Evolutionary conservation across 1,140 invertebrate species (phyloP), one percentile per base, ranked within the genome.

Genomic region (Riptortus pedestris): DNA sequence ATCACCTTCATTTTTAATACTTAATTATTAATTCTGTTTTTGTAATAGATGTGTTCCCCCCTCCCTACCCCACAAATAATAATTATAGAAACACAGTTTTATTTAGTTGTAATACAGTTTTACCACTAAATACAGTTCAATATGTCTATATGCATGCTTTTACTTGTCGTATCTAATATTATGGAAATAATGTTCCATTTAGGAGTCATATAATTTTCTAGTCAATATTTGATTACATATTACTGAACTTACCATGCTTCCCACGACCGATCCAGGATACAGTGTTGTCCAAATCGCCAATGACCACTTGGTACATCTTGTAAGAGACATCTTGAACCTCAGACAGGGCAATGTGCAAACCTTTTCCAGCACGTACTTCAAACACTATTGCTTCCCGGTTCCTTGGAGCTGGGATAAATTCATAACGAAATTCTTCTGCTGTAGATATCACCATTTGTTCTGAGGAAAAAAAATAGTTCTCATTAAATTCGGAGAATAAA

Each of bases 371-470:
- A 55, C 76, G 72, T 5, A 83, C 72, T 69, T 83, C 81, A 48
- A 84, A 73, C 7, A 83, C 79, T 0, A 83, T 69, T 0, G 78
- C 80, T 31, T 80, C 79, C 51, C 78, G 71, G 67, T 82, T 82
- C 14, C 81, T 70, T 0, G 82, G 81, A 0, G 82, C 81, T 1
- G 77, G 71, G 38, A 84, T 77, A 78, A 80, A 83, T 68, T 83
- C 79, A 73, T 80, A 83, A 33, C 79, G 77, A 74, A 78, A 83
- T 1, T 79, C 81, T n/a, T 80, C 77, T 27, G 76, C 73, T 0
- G 81, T 79, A 0, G 81, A 83, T 18, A 83, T 79, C n/a, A 82
- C 75, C 22, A 82, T 72, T 70, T 83, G 80, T 71, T 83, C 82
- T 83, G 74, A 16, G 76, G 73, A 65, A 27, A 38, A 38, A 38